These are phyloP conservation scores for Smutsia gigantea DNA, from an alignment of 2,797 vertebrate species.

Conservation along the genomic window DNA sequence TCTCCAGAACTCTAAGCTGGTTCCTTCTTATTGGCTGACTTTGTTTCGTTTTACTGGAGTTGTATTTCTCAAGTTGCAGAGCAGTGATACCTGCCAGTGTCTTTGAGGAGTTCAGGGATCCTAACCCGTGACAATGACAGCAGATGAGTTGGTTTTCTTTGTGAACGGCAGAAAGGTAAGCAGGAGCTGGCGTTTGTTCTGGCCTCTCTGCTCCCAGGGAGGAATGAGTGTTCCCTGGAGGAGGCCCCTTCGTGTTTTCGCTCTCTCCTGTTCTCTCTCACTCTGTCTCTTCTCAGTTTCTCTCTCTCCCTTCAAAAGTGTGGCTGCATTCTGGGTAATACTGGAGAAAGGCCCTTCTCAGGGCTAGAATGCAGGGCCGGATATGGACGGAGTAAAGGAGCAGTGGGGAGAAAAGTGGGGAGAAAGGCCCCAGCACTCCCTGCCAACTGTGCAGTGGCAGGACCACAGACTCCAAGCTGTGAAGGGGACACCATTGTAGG, in stretches of 20 bases:
- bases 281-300: neutral
- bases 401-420: neutral
- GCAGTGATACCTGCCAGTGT: neutral
- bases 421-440: neutral
- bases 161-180: slow-evolving; percentile 91
- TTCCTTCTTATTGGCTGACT: slow-evolving; percentile 44
- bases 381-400: neutral
- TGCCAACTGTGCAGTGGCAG: neutral
- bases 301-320: neutral
- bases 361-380: neutral
- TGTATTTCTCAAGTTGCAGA: neutral
- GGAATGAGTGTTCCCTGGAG: neutral
- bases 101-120: neutral
- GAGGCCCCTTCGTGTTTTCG: neutral
- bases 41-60: slow-evolving; percentile 58
- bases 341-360: neutral
- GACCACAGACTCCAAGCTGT: neutral
- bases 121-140: slow-evolving; percentile 48
- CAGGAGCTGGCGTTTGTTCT: slow-evolving; percentile 23
- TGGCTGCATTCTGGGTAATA: neutral
- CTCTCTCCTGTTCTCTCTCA: neutral
- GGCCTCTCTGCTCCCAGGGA: neutral
- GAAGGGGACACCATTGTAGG: neutral
- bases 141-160: slow-evolving; percentile 89
- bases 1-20: neutral